A percentile compares a stretch with the other conserved stretches of the same genome.
Conservation (phyloP, 2,113 vertebrate species). For the Vicugna pacos region DNA sequence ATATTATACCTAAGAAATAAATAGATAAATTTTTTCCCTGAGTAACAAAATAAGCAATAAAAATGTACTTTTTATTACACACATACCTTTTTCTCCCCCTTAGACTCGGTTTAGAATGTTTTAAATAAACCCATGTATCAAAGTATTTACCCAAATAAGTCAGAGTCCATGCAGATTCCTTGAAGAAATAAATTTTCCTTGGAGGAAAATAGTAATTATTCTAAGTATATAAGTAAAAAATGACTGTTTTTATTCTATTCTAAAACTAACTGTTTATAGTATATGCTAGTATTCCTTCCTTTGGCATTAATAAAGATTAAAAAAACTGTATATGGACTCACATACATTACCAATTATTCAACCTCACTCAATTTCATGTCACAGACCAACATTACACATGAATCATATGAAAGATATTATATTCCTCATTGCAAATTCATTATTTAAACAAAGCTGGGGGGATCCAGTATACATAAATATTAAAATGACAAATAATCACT, state of each 20-base stretch:
- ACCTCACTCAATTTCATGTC: neutral
- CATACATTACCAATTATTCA: neutral
- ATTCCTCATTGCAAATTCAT: constrained; percentile 3
- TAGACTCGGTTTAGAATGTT: neutral
- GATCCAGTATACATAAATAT: neutral
- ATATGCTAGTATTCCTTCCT: neutral
- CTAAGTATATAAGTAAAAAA: neutral
- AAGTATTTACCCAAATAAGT: neutral
- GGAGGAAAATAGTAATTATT: neutral
- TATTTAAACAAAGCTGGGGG: neutral
- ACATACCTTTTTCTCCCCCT: no score
- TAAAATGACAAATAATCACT: neutral
- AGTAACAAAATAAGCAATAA: neutral
- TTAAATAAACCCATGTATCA: neutral
- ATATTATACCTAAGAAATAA: neutral
- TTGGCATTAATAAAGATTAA: neutral
- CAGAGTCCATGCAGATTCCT: neutral
- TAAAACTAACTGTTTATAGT: neutral
- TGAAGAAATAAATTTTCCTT: neutral
- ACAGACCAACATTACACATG: neutral
- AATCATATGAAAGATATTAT: neutral
- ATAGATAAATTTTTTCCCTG: neutral
- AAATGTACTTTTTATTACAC: neutral
- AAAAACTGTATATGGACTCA: neutral
- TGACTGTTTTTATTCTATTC: neutral